These are phyloP conservation scores for Mesochorus sp. DNA, from an alignment of 2,888 invertebrate species.

Conservation along the genomic window DNA sequence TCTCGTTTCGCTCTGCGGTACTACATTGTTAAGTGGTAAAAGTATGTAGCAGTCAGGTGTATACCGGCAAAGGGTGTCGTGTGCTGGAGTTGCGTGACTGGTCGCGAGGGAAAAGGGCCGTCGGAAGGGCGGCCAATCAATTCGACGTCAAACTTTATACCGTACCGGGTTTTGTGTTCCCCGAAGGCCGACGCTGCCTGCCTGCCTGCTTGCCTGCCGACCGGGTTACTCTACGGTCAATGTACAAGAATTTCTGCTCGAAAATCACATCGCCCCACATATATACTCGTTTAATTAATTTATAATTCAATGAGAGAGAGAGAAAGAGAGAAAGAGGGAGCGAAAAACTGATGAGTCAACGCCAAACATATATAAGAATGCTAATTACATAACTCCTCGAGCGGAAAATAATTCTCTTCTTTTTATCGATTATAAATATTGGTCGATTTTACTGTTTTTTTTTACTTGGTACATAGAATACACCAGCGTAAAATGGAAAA, in stretches of 20 bases:
- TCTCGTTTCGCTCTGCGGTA: slow-evolving; percentile 43
- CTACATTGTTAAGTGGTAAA: slow-evolving; percentile 12
- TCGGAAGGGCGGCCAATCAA: slow-evolving; percentile 70
- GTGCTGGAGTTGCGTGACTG: slow-evolving; percentile 35
- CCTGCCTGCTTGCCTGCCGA: not conserved
- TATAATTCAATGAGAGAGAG: slow-evolving; percentile 65
- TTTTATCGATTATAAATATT: too few species aligned
- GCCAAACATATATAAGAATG: too few species aligned
- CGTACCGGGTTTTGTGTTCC: not conserved
- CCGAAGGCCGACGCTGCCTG: not conserved
- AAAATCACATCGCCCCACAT: not conserved
- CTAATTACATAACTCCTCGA: too few species aligned
- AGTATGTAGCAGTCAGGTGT: not conserved
- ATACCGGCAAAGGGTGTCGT: not conserved
- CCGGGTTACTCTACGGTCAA: not conserved
- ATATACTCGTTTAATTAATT: slow-evolving; percentile 75
- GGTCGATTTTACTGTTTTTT: too few species aligned
- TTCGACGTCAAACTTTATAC: slow-evolving; percentile 76
- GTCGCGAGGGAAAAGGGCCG: slow-evolving; percentile 7
- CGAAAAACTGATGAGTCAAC: too few species aligned
- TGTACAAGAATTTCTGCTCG: not conserved
- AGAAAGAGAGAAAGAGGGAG: slow-evolving; percentile 4
- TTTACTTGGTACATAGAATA: too few species aligned
- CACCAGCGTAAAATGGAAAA: not conserved
- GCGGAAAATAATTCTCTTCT: too few species aligned